Evolutionary conservation across 2,888 invertebrate species (phyloP), one percentile per base, ranked within the genome.

Genomic region (Torymus tubicola): DNA sequence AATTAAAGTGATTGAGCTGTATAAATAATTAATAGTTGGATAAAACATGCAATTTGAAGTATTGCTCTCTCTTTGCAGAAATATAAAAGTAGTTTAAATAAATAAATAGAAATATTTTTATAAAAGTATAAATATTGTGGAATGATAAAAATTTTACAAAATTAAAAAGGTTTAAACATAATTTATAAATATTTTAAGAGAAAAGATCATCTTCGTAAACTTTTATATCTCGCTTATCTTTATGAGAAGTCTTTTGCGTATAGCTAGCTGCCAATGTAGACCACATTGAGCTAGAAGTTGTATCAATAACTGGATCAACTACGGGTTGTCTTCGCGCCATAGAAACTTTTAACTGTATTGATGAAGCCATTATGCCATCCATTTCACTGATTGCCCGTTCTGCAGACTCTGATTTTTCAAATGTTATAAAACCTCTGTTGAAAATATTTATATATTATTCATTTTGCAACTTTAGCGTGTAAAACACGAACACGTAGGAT

Each of bases 391-490:
- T 96, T 0, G 98, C 97, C 83, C 95, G 93, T 78, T 96, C 95
- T 2, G 98, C 96, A 67, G 95, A 94, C 85, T 98, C 98, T 14
- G 96, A 93, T 85, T 96, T 96, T 83, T 98, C 97, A 91, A 98
- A 98, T 2, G 98, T 97, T 16, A 98, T 93, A 92, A 97, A 98
- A 11, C 97, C 98, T 68, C 78, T 83, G 52, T 31, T 57, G 50
- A 70, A 24, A 72, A 70, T 5, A 31, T 31, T 31, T 31, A 31
- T 31, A 2, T 31, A 31, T 31, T 31, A 31, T 31, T 31, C 31
- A 31, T 5, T 5, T 31, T 5, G 31, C 3, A 5, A 5, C 2
- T 24, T 24, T 24, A 2, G 24, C 24, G 24, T 24, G 24, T 3
- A 24, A 2, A 24, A 24, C 24, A 3, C 24, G 24, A 2, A 2